Evolutionary conservation across 2,113 vertebrate genomes (phyloP).

Genomic region (Cyrtonyx montezumae): DNA sequence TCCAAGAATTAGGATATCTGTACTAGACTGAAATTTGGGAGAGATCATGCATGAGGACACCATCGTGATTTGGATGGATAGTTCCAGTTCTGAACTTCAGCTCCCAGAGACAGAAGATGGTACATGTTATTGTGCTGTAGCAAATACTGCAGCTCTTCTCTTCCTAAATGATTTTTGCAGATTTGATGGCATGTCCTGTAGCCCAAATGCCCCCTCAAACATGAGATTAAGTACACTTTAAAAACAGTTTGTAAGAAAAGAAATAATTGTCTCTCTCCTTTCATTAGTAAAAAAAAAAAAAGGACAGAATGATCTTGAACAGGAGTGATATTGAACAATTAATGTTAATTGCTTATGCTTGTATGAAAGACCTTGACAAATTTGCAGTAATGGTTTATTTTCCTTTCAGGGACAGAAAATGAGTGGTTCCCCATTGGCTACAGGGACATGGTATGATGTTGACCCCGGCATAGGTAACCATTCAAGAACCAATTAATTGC

Average conservation of each 20-base stretch:
- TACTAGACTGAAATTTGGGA: not conserved
- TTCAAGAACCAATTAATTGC: not conserved
- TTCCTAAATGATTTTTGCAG: not conserved
- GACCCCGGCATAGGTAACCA: not conserved
- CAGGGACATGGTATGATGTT: not conserved
- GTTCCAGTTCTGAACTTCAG: not conserved
- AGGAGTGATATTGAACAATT: not conserved
- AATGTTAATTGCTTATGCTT: conserved; percentile 6
- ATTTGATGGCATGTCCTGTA: accelerated
- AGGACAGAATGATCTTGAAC: not conserved
- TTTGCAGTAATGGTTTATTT: not conserved
- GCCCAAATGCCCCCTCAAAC: not conserved
- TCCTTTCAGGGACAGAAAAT: not conserved
- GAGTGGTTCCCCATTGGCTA: not conserved
- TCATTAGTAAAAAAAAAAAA: conserved; percentile 35
- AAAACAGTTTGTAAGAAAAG: not conserved
- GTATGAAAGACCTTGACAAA: conserved; percentile 32
- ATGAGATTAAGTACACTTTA: not conserved
- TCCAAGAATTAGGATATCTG: too few relatives aligned
- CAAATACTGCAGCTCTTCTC: not conserved
- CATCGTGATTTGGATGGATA: not conserved
- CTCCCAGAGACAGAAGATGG: not conserved
- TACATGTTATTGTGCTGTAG: accelerated
- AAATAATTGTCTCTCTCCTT: not conserved
- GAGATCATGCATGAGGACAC: not conserved